Evolutionary conservation across 2,113 vertebrate species (phyloP).

Genomic region (Eira barbara): DNA sequence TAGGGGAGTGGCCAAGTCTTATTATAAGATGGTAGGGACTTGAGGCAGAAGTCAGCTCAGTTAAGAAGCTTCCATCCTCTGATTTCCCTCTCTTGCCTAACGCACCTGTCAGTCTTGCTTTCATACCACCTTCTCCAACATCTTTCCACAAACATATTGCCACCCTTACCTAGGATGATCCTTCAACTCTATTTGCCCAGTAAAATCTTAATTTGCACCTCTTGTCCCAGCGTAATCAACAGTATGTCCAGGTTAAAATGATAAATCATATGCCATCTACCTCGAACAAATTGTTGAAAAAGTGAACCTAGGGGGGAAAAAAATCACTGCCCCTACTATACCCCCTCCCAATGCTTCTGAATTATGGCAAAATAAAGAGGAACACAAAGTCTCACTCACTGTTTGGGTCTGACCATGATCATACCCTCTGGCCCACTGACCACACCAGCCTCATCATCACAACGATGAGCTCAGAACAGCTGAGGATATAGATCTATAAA

Average conservation of each 20-base stretch:
- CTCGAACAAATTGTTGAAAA: background rate
- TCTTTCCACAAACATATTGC: background rate
- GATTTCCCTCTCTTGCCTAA: background rate
- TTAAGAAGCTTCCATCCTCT: background rate
- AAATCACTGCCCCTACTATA: background rate
- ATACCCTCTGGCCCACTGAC: background rate
- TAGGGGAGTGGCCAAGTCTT: fast-evolving
- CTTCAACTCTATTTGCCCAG: background rate
- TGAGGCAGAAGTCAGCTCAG: background rate
- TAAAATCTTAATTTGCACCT: background rate
- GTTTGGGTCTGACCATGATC: background rate
- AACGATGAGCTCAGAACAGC: conserved; percentile 38
- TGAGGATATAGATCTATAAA: conserved; percentile 67
- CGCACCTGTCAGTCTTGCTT: background rate
- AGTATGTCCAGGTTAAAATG: background rate
- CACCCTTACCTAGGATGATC: background rate
- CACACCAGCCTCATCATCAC: background rate
- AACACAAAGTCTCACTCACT: background rate
- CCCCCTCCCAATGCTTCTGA: background rate
- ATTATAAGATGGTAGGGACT: background rate
- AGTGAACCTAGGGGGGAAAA: too few relatives aligned
- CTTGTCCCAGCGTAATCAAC: background rate
- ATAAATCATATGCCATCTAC: background rate
- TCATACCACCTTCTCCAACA: background rate
- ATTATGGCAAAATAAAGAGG: background rate